These are phyloP conservation scores for Thysanoteuthis rhombus DNA, from an alignment of 2,888 invertebrate genomes.

Conservation along the genomic window DNA sequence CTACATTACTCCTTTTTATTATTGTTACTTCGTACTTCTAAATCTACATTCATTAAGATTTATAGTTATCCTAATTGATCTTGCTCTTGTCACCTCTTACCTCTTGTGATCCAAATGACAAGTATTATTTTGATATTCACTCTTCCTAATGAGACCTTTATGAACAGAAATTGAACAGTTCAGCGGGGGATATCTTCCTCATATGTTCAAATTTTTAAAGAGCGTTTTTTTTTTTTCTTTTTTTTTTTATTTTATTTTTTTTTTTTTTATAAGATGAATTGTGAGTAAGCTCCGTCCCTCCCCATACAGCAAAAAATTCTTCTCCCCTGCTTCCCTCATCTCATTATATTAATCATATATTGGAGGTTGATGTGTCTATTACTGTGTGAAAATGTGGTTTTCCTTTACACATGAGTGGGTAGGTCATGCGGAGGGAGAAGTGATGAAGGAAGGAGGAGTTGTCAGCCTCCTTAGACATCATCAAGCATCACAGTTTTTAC, in stretches of 20 bases:
- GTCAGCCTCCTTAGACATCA: slow-evolving; percentile 12
- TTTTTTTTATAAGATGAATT: no score
- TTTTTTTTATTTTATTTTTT: no score
- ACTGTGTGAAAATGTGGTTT: background rate
- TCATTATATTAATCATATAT: background rate
- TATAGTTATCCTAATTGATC: no score
- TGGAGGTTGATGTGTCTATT: background rate
- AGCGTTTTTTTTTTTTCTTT: background rate
- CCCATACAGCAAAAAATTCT: background rate
- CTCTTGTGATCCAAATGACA: background rate
- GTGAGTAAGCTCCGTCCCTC: background rate
- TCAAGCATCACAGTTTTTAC: background rate
- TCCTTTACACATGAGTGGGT: background rate
- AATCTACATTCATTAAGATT: no score
- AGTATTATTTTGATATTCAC: background rate
- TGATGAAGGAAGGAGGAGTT: background rate
- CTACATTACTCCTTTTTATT: no score
- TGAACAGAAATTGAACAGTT: background rate
- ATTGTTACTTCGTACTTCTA: no score
- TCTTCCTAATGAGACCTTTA: background rate
- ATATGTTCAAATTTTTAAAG: background rate
- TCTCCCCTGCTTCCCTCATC: background rate
- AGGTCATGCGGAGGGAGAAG: background rate
- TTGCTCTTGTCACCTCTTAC: no score
- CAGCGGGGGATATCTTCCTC: background rate